Percentiles rank a stretch among this genome's conserved stretches.
These are phyloP conservation scores for Cyphomyrus discorhynchus DNA, from an alignment of 2,113 vertebrate species.

Conservation along the genomic window DNA sequence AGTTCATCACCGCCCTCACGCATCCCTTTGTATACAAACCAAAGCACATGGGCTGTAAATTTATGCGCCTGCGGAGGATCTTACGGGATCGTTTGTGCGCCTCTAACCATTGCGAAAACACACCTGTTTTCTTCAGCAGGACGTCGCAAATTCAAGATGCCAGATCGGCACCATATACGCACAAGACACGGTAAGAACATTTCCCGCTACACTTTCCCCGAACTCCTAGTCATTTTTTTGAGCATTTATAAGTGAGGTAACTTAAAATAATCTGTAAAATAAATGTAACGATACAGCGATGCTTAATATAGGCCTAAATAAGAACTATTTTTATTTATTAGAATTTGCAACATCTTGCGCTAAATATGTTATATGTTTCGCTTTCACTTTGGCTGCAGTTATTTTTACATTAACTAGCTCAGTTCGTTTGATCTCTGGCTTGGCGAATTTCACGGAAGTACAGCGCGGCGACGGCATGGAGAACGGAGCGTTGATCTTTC, in stretches of 20 bases:
- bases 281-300: background rate
- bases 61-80: conserved; percentile 5
- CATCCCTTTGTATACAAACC: conserved; percentile 32
- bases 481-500: background rate
- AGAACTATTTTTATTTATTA: background rate
- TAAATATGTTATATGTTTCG: background rate
- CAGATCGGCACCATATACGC: background rate
- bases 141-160: background rate
- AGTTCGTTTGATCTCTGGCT: background rate
- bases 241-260: background rate
- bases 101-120: background rate
- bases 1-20: background rate
- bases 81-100: background rate
- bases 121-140: background rate
- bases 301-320: background rate
- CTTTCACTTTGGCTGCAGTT: background rate
- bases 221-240: background rate
- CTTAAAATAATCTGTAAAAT: background rate
- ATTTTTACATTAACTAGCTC: background rate
- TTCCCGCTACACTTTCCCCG: background rate
- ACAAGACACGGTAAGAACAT: background rate
- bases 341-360: background rate
- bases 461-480: background rate
- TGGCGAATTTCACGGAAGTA: background rate
- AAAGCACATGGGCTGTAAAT: background rate